These are phyloP conservation scores for Cenopis cana DNA, from an alignment of 2,888 invertebrate species.

Conservation along the genomic window DNA sequence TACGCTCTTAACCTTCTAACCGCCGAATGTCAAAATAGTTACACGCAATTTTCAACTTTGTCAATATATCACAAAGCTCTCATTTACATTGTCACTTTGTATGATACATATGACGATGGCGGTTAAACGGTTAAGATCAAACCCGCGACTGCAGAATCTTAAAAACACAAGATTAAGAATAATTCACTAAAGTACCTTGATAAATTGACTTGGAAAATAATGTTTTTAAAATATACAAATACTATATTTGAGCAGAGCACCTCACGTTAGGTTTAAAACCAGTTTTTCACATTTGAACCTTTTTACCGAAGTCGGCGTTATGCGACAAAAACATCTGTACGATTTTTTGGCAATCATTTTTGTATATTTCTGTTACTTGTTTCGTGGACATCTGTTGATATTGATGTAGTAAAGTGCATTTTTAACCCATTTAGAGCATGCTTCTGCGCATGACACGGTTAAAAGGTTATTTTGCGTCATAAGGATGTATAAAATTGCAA, in stretches of 20 bases:
- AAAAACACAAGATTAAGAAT: neutral
- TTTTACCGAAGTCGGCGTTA: conserved; percentile 5
- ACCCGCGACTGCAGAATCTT: neutral
- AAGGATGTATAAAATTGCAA: conserved; percentile 24
- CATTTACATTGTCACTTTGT: no score
- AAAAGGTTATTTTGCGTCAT: conserved; percentile 7
- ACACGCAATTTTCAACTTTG: no score
- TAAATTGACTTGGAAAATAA: conserved; percentile 32
- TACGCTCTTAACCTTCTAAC: no score
- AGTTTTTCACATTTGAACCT: conserved; percentile 18
- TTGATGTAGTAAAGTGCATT: neutral
- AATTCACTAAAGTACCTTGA: neutral
- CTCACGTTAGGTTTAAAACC: conserved; percentile 24
- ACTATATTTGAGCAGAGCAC: conserved; percentile 42
- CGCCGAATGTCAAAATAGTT: no score
- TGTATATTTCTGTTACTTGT: neutral
- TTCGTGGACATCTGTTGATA: neutral
- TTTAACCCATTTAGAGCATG: neutral
- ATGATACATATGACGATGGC: no score
- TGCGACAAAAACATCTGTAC: no score
- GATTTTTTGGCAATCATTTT: neutral
- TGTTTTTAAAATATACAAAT: conserved; percentile 34
- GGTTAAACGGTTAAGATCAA: no score
- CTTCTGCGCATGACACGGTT: neutral
- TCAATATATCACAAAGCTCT: no score